Percentiles rank a stretch among this genome's conserved stretches.
Evolutionary conservation across 2,888 invertebrate genomes (phyloP).

Genomic region (Mimumesa dahlbomi): DNA sequence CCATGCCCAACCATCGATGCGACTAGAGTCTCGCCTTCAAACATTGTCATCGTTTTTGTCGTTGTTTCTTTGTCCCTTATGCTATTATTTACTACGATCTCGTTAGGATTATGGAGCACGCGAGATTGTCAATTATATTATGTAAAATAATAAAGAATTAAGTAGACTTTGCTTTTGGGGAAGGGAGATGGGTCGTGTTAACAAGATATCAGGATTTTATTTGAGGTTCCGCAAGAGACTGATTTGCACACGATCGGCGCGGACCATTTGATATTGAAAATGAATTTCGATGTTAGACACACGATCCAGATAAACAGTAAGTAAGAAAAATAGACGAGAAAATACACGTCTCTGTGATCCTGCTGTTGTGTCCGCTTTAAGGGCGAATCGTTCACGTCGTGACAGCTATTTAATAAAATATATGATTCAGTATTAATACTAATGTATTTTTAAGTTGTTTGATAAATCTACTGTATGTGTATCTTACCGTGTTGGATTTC

Average conservation of each 20-base stretch:
- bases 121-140: too few relatives aligned
- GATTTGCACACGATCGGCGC: slow-evolving; percentile 16
- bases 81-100: background rate
- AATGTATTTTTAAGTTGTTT: background rate
- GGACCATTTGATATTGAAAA: slow-evolving; percentile 39
- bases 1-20: slow-evolving; percentile 39
- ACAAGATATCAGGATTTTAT: slow-evolving; percentile 23
- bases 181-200: too few relatives aligned
- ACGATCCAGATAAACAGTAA: slow-evolving; percentile 55
- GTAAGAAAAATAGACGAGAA: slow-evolving; percentile 59
- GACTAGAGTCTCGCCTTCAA: background rate
- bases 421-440: slow-evolving; percentile 1
- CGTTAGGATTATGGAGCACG: too few relatives aligned
- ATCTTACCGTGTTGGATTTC: too few relatives aligned
- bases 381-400: background rate
- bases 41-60: background rate
- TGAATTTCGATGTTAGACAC: slow-evolving; percentile 57
- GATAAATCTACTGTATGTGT: too few relatives aligned
- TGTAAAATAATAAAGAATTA: too few relatives aligned
- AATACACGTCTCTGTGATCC: slow-evolving; percentile 61
- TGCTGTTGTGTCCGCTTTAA: background rate
- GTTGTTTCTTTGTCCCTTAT: background rate
- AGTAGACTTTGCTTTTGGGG: too few relatives aligned
- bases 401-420: background rate
- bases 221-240: slow-evolving; percentile 6